Base-by-base conservation (phyloP, 2,888 invertebrate genomes). In the Clistopyga incitator region DNA sequence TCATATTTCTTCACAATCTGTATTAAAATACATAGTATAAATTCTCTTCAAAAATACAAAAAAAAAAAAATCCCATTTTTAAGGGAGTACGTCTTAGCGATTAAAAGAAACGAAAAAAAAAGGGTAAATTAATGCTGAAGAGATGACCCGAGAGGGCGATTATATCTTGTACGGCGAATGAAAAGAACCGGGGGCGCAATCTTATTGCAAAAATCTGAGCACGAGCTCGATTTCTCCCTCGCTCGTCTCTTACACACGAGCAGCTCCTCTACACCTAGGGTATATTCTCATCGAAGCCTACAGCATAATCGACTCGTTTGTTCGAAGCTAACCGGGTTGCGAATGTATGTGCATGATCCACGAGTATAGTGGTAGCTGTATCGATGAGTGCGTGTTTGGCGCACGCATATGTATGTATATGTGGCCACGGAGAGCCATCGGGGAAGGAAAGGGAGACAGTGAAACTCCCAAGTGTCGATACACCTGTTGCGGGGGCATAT, bases 401-500 rank as follows among this genome's bases (percentile, higher is more conserved):
- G 72, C 29, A 18, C n/a, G 25, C n/a, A 29, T n/a, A 29, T 34
- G 42, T 13, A 42, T n/a, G 42, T 45, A 13, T 3, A 10, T 8
- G n/a, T 15, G 45, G 20, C 45, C 56, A 38, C 29, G 54, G 3
- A 47, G 18, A 23, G 45, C 18, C 13, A 61, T 13, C n/a, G 67
- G 20, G 20, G 20, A 64, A 38, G 38, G 18, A 61, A 15, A 76
- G 29, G 71, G 50, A 47, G 65, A 71, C 70, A 65, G 75, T 78
- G 80, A 81, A 85, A 85, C 74, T 81, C 29, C 67, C 71, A 76
- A 70, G 83, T 83, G 81, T 83, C 85, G 81, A 84, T 85, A 85
- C 86, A 86, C 86, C 86, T 86, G 86, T 86, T 86, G 86, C 86
- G 82, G 82, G 79, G 78, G 78, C 84, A 85, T 86, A 86, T 86